Base-by-base conservation (phyloP, 2,888 invertebrate species). In the Folsomia manolachei region DNA sequence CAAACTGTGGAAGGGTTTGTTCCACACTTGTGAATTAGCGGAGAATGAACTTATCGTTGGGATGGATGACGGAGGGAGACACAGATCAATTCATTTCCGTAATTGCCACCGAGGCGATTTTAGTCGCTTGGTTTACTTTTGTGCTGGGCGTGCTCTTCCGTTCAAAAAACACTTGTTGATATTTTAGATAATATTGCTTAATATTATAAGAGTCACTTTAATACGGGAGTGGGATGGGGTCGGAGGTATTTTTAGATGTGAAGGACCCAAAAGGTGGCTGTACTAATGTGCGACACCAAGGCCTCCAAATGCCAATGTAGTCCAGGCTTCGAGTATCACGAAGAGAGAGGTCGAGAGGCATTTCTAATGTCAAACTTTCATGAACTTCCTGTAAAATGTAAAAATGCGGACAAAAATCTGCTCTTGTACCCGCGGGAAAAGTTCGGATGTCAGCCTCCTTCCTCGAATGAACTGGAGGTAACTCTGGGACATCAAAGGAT, bases 51-150 rank as follows among this genome's bases (percentile, higher is more conserved):
- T 39, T 39, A 39, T 39, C 39, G 39, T 39, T 39, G 39, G 7
- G 39, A 39, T 9, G 39, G 63, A 63, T 24, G 63, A 63, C 25
- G 25, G 7, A 63, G 63, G 60, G 21, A 11, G 63, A 24, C 25
- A 24, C 63, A 63, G 63, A 63, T 63, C 63, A 24, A 63, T 63
- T 63, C 63, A 11, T 63, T 63, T 63, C 25, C 63, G 4, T 24
- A 63, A 63, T 63, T 63, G 26, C 63, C 25, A n/a, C n/a, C n/a
- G 7, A 60, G 14, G 60, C 60, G 19, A 63, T 63, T 63, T 14
- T 39, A 23, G 11, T 63, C 63, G 63, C 63, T 63, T 24, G 23
- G 25, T 23, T 24, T 63, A 19, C 63, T 63, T 63, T 19, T 11
- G 11, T 63, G 19, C 25, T 63, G 63, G 63, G 63, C 24, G 63